Evolutionary conservation across 2,888 invertebrate species (phyloP).

Genomic region (Idaea straminata): DNA sequence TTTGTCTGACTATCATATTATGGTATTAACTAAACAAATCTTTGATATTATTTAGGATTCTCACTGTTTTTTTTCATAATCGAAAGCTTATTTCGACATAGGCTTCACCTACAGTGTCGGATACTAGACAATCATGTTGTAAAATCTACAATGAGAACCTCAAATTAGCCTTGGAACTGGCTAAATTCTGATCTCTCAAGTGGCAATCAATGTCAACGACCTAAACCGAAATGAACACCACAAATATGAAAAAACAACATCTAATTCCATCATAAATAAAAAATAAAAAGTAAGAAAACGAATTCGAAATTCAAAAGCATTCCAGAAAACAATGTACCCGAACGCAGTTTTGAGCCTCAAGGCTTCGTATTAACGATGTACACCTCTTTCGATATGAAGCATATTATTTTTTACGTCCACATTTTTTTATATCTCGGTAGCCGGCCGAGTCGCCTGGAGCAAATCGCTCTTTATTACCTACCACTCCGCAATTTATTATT

Average conservation of each 20-base stretch:
- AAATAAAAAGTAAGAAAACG: conserved; percentile 23
- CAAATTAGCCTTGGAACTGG: too few relatives aligned
- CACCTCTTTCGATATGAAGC: conserved; percentile 78
- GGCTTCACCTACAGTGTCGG: too few relatives aligned
- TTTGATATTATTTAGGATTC: too few relatives aligned
- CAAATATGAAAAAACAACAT: background rate
- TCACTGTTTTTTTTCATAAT: too few relatives aligned
- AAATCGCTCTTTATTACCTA: conserved; percentile 77
- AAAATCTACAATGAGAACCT: too few relatives aligned
- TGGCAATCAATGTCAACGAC: conserved; percentile 6
- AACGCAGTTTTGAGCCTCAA: conserved; percentile 62
- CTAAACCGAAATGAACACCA: conserved; percentile 1
- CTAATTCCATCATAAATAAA: conserved; percentile 13
- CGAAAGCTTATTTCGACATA: too few relatives aligned
- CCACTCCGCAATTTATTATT: conserved; percentile 77
- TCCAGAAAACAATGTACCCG: conserved; percentile 77
- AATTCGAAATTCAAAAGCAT: conserved; percentile 60
- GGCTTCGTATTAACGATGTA: conserved; percentile 78
- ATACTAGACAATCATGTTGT: too few relatives aligned
- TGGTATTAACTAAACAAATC: background rate
- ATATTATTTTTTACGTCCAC: conserved; percentile 66
- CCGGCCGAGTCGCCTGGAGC: conserved; percentile 72
- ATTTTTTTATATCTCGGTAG: conserved; percentile 58
- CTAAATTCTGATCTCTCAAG: background rate
- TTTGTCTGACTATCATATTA: background rate